These are phyloP conservation scores for Tricholaema leucomelas DNA, from an alignment of 2,113 vertebrate genomes.

Conservation along the genomic window DNA sequence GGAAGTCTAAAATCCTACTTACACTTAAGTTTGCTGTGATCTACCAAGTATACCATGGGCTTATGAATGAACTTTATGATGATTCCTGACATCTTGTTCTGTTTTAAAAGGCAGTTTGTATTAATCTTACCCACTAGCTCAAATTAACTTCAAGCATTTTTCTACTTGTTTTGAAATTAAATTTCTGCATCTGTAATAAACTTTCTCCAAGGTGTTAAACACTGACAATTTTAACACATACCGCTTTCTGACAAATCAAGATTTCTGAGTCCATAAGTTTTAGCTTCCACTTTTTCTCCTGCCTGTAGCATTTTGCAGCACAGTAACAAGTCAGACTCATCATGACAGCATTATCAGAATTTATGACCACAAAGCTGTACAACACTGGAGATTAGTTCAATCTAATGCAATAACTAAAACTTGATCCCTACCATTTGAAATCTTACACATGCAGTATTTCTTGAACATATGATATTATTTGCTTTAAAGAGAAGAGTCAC, in stretches of 20 bases:
- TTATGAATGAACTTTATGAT: background rate
- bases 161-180: background rate
- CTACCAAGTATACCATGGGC: background rate
- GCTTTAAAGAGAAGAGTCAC: background rate
- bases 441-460: background rate
- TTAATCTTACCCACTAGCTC: background rate
- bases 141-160: background rate
- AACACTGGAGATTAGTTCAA: background rate
- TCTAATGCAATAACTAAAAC: background rate
- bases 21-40: background rate
- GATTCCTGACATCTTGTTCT: background rate
- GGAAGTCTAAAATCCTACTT: background rate
- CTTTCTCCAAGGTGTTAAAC: background rate
- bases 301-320: background rate
- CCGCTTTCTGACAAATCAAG: background rate
- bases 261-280: background rate
- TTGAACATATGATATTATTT: accelerated
- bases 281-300: background rate
- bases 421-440: background rate
- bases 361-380: background rate
- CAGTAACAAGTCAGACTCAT: background rate
- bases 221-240: background rate
- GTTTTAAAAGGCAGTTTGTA: background rate
- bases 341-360: background rate
- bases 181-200: background rate